Evolutionary conservation across 2,797 vertebrate species (phyloP).

Genomic region (Sebastes vulpes): DNA sequence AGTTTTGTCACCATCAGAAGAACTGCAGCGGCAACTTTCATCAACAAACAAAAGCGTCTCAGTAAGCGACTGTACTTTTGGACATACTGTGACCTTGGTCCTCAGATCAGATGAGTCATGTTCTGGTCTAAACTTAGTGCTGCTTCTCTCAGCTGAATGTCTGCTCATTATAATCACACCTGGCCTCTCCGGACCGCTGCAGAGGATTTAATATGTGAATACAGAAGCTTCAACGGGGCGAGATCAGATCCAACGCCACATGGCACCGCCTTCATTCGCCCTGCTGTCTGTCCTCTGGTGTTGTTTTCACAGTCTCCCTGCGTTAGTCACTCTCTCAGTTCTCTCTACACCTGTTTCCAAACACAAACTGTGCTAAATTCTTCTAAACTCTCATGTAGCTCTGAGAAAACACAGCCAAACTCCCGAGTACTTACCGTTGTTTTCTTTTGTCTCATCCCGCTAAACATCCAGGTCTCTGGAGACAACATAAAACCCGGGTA

Average conservation of each 20-base stretch:
- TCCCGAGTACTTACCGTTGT: not conserved
- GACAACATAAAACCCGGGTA: conserved; percentile 6
- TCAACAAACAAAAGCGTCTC: not conserved
- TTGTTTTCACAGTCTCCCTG: not conserved
- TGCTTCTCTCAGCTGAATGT: conserved; percentile 15
- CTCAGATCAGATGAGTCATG: conserved; percentile 30
- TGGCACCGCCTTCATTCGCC: not conserved
- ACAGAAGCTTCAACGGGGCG: not conserved
- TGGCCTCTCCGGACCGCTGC: conserved; percentile 19
- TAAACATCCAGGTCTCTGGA: conserved; percentile 17
- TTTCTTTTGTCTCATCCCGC: conserved; percentile 27
- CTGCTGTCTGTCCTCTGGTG: conserved; percentile 13
- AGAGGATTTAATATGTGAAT: conserved; percentile 14
- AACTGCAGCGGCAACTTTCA: not conserved
- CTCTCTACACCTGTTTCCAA: conserved; percentile 25
- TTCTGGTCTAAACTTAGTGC: conserved; percentile 7
- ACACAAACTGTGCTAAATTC: conserved; percentile 17
- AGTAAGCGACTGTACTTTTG: not conserved
- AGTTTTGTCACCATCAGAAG: not conserved
- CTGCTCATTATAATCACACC: conserved; percentile 40
- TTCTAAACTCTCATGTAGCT: conserved; percentile 19
- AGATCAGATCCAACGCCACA: not conserved
- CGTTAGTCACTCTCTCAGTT: conserved; percentile 6
- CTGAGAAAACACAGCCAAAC: conserved; percentile 30
- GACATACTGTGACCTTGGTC: not conserved